Evolutionary conservation across 2,797 vertebrate genomes (phyloP), one percentile per base, ranked within the genome.

Genomic region (Cephalopachus bancanus): DNA sequence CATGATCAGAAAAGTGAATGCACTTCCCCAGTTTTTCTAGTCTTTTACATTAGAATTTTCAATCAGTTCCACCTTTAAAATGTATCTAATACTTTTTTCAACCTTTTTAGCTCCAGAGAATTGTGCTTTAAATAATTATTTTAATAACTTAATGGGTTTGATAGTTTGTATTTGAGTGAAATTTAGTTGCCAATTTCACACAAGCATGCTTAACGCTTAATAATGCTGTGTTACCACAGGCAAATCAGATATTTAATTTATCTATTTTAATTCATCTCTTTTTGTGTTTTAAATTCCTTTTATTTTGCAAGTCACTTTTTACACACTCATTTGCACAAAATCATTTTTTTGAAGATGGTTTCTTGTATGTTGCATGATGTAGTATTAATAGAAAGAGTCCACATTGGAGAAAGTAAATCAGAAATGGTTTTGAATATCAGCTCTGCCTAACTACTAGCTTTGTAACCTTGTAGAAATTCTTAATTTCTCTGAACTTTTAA

Each of bases 101-200:
- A 92, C 79, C 20, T 74, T 94, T 80, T 8, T 72, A 64, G 26
- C 89, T 96, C 16, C 71, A 95, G 69, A 30, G 28, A 96, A 97
- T 76, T 16, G 9, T 60, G 0, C 16, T 87, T 67, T 94, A 94
- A 97, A 84, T 59, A 88, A 91, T 67, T 11, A 59, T 74, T 92
- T 97, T 89, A 96, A 74, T 86, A 59, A 49, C 69, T 60, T 80
- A 94, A 96, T 65, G 64, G 76, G 7, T 95, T 94, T 3, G 83
- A 64, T 62, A 64, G 44, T 72, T 71, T 20, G 59, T 93, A 12
- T 95, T 24, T 84, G 33, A 96, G 76, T 92, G 59, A 90, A 76
- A 80, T 96, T 97, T 89, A 72, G n/a, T 86, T 96, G 92, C 17
- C 71, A 95, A 1, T 86, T 97, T 97, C 44, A 97, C 30, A 59